Evolutionary conservation across 2,113 vertebrate genomes (phyloP).

Genomic region (Nanorana parkeri): DNA sequence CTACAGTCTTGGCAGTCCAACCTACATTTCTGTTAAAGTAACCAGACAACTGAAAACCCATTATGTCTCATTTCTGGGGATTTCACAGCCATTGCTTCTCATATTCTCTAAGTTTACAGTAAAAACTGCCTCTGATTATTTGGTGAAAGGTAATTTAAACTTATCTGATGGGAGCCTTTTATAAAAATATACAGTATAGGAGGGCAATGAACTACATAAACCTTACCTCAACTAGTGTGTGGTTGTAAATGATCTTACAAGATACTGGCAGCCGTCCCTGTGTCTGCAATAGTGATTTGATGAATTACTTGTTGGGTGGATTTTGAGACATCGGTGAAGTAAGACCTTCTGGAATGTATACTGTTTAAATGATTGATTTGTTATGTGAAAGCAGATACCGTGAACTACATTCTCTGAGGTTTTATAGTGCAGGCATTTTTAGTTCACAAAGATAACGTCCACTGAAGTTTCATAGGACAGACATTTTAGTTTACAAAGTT

Average conservation of each 20-base stretch:
- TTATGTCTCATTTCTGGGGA: slow-evolving; percentile 1
- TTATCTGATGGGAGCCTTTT: background rate
- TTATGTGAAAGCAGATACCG: background rate
- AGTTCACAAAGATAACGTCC: too few relatives aligned
- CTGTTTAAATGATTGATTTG: background rate
- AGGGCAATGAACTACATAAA: background rate
- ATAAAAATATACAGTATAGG: background rate
- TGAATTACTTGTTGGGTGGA: background rate
- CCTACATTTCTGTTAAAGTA: background rate
- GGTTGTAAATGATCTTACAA: background rate
- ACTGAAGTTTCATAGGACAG: too few relatives aligned
- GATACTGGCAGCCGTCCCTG: background rate
- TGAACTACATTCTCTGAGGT: background rate
- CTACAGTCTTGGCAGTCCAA: slow-evolving; percentile 26
- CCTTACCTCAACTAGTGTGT: background rate
- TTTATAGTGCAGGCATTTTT: too few relatives aligned
- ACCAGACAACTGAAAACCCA: slow-evolving; percentile 29
- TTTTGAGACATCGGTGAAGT: background rate
- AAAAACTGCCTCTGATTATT: slow-evolving; percentile 12
- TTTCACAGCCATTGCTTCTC: background rate
- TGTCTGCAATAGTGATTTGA: slow-evolving; percentile 5
- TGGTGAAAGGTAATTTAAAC: background rate
- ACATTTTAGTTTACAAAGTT: too few relatives aligned
- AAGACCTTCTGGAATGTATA: background rate
- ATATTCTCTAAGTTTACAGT: background rate